Percentiles rank a stretch among this genome's conserved stretches.
phyloP scores from a whole-genome alignment of 2,888 invertebrate species.

The Flexamia atlantica region DNA sequence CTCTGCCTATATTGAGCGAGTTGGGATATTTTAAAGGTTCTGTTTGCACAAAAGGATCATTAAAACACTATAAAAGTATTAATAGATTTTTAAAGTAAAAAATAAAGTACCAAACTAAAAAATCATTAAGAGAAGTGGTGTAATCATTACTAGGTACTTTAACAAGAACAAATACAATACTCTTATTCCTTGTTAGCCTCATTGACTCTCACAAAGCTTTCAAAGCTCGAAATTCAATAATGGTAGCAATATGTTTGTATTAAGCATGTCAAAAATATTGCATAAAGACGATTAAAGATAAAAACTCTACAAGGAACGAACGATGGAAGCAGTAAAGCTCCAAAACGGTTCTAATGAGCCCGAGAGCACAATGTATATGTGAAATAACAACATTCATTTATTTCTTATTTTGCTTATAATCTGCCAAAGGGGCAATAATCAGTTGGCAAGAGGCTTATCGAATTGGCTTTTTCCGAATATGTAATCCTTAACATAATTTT shows the following conservation, averaged over 20 bases:
- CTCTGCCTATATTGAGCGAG: too few species aligned
- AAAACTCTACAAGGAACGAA: background rate
- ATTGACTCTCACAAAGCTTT: background rate
- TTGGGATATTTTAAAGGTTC: too few species aligned
- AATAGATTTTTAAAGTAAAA: too few species aligned
- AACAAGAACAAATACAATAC: too few species aligned
- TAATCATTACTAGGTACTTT: too few species aligned
- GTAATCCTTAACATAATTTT: constrained; percentile 52
- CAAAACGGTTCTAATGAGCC: background rate
- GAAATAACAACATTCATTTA: constrained; percentile 51
- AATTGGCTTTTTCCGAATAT: constrained; percentile 38
- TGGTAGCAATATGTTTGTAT: background rate
- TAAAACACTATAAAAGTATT: too few species aligned
- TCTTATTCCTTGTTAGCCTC: too few species aligned
- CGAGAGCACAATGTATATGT: background rate
- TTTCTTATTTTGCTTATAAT: constrained; percentile 45
- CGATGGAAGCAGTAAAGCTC: constrained; percentile 6
- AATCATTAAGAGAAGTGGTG: too few species aligned
- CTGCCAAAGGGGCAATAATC: constrained; percentile 32
- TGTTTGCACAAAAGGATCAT: too few species aligned
- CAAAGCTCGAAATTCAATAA: background rate
- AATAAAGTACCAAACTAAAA: too few species aligned
- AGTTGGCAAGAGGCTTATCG: constrained; percentile 28
- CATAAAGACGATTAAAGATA: background rate
- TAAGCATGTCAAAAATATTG: background rate